Evolutionary conservation across 2,888 invertebrate genomes (phyloP), one percentile per base, ranked within the genome.

Genomic region (Syrista parreyssii): DNA sequence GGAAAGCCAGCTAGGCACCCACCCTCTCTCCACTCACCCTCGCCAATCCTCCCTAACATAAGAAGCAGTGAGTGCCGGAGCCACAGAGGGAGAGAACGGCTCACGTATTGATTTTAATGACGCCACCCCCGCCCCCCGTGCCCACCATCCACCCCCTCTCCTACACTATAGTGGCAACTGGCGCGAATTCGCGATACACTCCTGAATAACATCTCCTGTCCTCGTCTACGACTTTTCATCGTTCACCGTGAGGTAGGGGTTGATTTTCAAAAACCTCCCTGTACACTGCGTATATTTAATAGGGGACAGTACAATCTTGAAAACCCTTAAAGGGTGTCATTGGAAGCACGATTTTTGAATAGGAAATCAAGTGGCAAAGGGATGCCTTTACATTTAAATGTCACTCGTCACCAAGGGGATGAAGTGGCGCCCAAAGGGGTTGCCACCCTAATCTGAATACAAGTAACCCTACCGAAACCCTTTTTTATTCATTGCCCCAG

Each of bases 81-180:
- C 72, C 72, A 71, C 71, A 81, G 84, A 83, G 83, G 80, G 86
- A 88, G 84, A 86, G 85, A 83, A 83, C 85, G 83, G 81, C 82
- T 86, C 89, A 86, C 88, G 91, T 91, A 91, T 91, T 91, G 91
- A 91, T 91, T 91, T 91, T 91, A 91, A 91, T 91, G 91, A 91
- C 89, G 89, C 86, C 87, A 88, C 90, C 88, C 86, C 86, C 82
- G 78, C 84, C 83, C 79, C 73, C 68, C 74, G 73, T 55, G 9
- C 23, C 23, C 23, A 23, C 55, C 55, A 9, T 23, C 55, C 23
- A 55, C 55, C 55, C 55, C 55, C 55, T 9, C 23, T 9, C 55
- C 2, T 23, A 23, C 55, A 23, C 55, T 9, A 55, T 55, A 71
- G 32, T 81, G 35, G 75, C 82, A 76, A 79, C 76, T 74, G 80